phyloP scores from a whole-genome alignment of 2,113 vertebrate species.

The Rhinoderma darwinii region DNA sequence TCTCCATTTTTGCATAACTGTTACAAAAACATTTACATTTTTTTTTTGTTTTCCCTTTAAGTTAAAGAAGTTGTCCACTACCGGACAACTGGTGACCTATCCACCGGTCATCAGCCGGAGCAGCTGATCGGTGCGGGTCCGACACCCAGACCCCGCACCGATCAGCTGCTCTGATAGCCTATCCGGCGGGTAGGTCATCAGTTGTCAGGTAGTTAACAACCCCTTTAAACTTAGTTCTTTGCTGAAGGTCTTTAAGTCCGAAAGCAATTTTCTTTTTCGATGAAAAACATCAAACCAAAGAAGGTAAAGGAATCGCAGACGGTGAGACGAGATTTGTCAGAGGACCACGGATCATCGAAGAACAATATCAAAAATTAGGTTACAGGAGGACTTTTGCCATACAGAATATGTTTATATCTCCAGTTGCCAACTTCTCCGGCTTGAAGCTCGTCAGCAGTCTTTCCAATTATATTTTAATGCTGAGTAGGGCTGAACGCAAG shows the following conservation, averaged over 20 bases:
- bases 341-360: neutral
- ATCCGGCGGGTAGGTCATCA: too few relatives aligned
- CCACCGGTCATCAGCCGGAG: too few relatives aligned
- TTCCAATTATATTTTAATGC: conserved; percentile 27
- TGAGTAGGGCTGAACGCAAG: conserved; percentile 7
- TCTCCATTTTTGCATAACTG: neutral
- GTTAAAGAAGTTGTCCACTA: too few relatives aligned
- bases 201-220: too few relatives aligned
- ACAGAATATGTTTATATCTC: neutral
- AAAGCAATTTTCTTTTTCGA: neutral
- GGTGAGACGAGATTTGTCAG: neutral
- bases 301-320: neutral
- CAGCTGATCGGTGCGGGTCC: too few relatives aligned
- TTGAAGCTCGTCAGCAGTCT: conserved; percentile 19
- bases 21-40: neutral
- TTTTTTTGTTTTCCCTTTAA: neutral
- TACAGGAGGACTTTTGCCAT: neutral
- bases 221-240: neutral
- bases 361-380: conserved; percentile 27
- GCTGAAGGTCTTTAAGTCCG: neutral
- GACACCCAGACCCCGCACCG: too few relatives aligned
- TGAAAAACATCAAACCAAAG: neutral
- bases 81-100: too few relatives aligned
- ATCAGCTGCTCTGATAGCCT: too few relatives aligned
- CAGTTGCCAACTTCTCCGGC: too few relatives aligned